Base-by-base conservation (phyloP, 2,888 invertebrate genomes). In the Agonopterix arenella region DNA sequence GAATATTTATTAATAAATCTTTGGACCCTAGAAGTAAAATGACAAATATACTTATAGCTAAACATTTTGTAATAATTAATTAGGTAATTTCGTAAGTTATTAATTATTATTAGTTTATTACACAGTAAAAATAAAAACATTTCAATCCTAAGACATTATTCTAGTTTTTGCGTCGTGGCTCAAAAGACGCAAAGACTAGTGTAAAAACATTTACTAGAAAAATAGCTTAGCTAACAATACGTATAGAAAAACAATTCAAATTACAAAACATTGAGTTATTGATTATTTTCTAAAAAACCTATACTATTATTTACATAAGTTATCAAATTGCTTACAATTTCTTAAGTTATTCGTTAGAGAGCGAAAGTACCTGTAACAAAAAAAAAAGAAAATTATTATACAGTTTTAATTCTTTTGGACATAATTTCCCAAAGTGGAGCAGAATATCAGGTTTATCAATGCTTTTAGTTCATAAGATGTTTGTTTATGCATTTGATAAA, bases 91-190 rank as follows among this genome's bases (percentile, higher is more conserved):
- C 46, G 46, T 36, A 13, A 9, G 11, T 42, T 44, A 38, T 9
- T 8, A 40, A 47, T 28, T 11, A 16, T 46, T 51, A 13, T 47
- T 50, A 47, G 41, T 13, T 42, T 11, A 18, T 36, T 43, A 10
- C 36, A 18, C n/a, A 41, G 9, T 36, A 9, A 28, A 41, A 10
- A 13, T 42, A 10, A 8, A 36, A 36, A 4, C 43, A 36, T 18
- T 42, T 8, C 48, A 40, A 55, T 50, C 44, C 49, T 48, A 48
- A 41, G 41, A 43, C 37, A 44, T 11, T 50, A 43, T 58, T 47
- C 59, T 73, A 79, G 80, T 73, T 79, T 72, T 78, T 79, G 73
- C 77, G 80, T 76, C 80, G 65, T 57, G 84, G 84, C 84, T 85
- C 84, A 83, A 65, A 59, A 75, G 81, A 81, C 82, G 73, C 76